Base-by-base conservation (phyloP, 2,888 invertebrate species). In the Lapara coniferarum region DNA sequence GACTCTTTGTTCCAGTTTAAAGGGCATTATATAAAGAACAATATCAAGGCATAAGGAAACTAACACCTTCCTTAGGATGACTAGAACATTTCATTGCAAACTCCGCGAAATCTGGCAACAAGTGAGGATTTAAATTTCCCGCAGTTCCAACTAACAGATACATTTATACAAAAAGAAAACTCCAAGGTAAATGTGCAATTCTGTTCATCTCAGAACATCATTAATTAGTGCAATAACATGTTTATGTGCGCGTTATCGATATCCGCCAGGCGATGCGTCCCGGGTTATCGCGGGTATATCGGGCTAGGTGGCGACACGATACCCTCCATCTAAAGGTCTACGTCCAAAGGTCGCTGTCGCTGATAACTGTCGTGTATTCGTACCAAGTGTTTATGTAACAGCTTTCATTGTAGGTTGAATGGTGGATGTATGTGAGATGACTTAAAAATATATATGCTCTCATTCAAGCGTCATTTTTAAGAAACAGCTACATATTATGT, bases 211-310 rank as follows among this genome's bases (percentile, higher is more conserved):
- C 19, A 49, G 16, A 53, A 67, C 49, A 56, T 59, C 72, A 71
- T 77, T 71, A n/a, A 68, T 72, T 70, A 68, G 52, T 69, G 70
- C 69, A 74, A 73, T 76, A 77, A 79, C 75, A 78, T 73, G 74
- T 77, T 76, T 73, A 72, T 73, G 67, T 68, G 70, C 72, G 69
- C 66, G 63, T 58, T 73, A 72, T 72, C 71, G 71, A 71, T 77
- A 77, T 79, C 77, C 76, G 78, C 69, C 69, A 75, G 69, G 72
- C 69, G 71, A 75, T 71, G 37, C 70, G 78, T 75, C 75, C 72
- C 30, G 70, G 78, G 76, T 77, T 81, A 69, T 69, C 69, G 59
- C 8, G 13, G 12, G 63, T 19, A 10, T 55, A 55, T 55, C 19
- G 19, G 19, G 56, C 56, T 63, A 49, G 63, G 63, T 49, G 49